Base-by-base conservation (phyloP, 2,888 invertebrate species). In the Dasypogon diadema region DNA sequence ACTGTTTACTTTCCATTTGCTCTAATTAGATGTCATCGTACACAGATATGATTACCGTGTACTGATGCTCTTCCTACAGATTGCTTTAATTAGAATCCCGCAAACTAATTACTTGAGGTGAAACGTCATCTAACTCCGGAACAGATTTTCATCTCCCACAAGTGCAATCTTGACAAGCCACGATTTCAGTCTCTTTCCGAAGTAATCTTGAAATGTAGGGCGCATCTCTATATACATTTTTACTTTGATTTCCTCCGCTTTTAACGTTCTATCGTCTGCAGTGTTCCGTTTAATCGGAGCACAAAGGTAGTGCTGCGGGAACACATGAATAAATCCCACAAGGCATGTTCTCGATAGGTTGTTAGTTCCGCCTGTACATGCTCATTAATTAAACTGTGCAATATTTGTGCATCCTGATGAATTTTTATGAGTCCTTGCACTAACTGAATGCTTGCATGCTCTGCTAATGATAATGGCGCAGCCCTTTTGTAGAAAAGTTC, bases 101-200 rank as follows among this genome's bases (percentile, higher is more conserved):
- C 65, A 65, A 65, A 16, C 46, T 65, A 65, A 65, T 65, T 65
- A 37, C 65, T 60, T 60, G 60, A 60, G 60, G 60, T 60, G 37
- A 60, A 37, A 16, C 37, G 34, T 60, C 51, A 12, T 51, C 16
- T 65, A 42, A 26, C 46, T 2, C 14, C 14, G 24, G 2, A 24
- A 6, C 48, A 8, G n/a, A 46, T 24, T 65, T 10, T n/a, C n/a
- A n/a, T 37, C 46, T 8, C 3, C 48, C 48, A 14, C 48, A 16
- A 24, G 14, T 22, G 24, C 14, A 65, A 48, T 65, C 65, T 48
- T 65, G n/a, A 46, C 24, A 46, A 14, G 8, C 65, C 65, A 24
- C 48, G 21, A 24, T 46, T 65, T 48, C 65, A 16, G 48, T 48
- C 48, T 46, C 51, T 18, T 46, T 16, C 24, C 12, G 34, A 63